Conservation (phyloP, 2,113 vertebrate genomes). For the Myiagra hebetior region DNA sequence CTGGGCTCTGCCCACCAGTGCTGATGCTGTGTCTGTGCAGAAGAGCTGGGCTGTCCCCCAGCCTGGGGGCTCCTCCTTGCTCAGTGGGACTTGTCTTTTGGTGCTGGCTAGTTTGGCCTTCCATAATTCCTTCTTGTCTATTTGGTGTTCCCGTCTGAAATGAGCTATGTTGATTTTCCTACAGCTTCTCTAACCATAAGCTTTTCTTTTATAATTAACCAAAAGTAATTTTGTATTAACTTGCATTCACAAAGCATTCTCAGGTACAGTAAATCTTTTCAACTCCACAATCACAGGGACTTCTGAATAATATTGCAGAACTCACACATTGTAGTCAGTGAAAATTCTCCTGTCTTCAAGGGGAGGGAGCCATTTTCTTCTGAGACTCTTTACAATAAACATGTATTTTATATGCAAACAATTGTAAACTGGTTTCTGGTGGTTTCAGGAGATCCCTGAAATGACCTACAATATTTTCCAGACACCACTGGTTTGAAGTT, state of each 20-base stretch:
- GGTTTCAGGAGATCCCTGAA: neutral
- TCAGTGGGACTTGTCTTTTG: neutral
- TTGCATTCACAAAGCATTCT: neutral
- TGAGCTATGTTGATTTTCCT: neutral
- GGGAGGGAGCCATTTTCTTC: neutral
- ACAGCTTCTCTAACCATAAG: neutral
- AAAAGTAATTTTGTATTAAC: neutral
- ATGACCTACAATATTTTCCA: neutral
- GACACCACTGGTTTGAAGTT: neutral
- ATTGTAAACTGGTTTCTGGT: neutral
- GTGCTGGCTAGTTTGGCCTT: neutral
- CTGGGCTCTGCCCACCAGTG: neutral
- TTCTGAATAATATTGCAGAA: neutral
- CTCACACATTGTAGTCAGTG: neutral
- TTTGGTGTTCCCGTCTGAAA: neutral
- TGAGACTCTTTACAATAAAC: neutral
- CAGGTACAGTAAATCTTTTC: neutral
- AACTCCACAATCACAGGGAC: too few species aligned
- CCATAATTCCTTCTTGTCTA: neutral
- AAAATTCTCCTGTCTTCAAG: neutral
- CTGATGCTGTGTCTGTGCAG: neutral
- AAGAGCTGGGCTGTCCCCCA: neutral
- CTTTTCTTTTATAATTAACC: neutral
- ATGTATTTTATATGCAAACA: neutral
- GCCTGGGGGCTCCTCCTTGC: neutral